Evolutionary conservation across 2,888 invertebrate species (phyloP).

Genomic region (Camptogramma bilineatum): DNA sequence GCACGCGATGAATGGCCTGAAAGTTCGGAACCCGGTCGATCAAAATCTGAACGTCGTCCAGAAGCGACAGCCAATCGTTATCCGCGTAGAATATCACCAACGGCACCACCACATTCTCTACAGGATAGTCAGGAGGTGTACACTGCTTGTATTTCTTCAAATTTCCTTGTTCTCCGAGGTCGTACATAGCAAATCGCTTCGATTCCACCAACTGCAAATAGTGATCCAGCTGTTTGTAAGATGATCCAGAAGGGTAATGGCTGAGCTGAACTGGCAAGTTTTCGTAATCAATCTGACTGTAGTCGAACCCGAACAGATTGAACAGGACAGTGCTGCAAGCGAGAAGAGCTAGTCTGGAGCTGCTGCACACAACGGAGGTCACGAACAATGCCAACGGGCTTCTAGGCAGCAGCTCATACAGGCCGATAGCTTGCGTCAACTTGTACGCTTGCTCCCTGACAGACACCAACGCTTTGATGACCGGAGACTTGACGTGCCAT

Average conservation of each 20-base stretch:
- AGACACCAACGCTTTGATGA: not conserved
- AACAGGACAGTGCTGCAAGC: constrained; percentile 13
- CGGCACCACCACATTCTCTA: constrained; percentile 1
- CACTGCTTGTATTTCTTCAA: not conserved
- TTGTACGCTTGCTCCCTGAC: constrained; percentile 8
- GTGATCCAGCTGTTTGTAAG: constrained; percentile 64
- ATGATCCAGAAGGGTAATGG: constrained; percentile 67
- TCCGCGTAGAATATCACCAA: constrained; percentile 15
- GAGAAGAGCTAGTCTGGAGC: not conserved
- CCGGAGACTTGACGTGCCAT: constrained; percentile 17
- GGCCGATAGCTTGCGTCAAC: not conserved
- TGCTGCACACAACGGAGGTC: constrained; percentile 15
- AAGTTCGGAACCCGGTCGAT: constrained; percentile 5
- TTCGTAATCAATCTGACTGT: constrained; percentile 21
- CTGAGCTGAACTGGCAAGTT: constrained; percentile 42
- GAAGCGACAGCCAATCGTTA: constrained; percentile 6
- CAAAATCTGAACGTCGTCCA: constrained; percentile 7
- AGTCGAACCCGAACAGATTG: constrained; percentile 10
- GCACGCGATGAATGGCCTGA: constrained; percentile 2
- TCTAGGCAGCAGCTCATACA: constrained; percentile 9
- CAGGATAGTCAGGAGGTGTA: constrained; percentile 9
- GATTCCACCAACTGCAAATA: constrained; percentile 9
- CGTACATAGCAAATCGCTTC: constrained; percentile 9
- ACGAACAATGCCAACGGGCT: constrained; percentile 4
- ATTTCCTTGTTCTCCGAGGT: constrained; percentile 8